phyloP scores from a whole-genome alignment of 2,113 vertebrate genomes.

The Orientallactaga bullata region DNA sequence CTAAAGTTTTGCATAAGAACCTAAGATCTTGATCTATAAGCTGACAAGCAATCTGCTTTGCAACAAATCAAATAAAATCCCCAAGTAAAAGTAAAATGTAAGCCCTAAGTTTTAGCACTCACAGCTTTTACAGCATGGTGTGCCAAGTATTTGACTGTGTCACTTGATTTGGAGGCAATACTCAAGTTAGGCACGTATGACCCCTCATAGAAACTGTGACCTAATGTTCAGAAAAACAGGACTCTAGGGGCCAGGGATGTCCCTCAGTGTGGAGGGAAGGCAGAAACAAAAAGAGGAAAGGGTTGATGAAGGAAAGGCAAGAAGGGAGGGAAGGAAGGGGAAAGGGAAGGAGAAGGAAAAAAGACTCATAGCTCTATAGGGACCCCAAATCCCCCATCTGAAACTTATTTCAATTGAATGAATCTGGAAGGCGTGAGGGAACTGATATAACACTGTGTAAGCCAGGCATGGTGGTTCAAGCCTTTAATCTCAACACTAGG shows the following conservation, averaged over 20 bases:
- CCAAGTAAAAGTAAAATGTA: conserved; percentile 31
- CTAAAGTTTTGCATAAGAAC: conserved; percentile 45
- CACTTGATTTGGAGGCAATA: background rate
- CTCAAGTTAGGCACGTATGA: background rate
- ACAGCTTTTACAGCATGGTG: background rate
- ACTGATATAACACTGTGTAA: background rate
- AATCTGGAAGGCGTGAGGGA: background rate
- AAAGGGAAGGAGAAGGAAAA: background rate
- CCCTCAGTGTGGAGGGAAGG: background rate
- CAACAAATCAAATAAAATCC: conserved; percentile 51
- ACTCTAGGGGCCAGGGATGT: background rate
- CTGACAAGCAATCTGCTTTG: background rate
- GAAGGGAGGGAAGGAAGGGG: background rate
- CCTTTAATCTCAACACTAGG: too few relatives aligned
- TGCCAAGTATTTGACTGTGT: background rate
- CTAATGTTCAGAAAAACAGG: background rate
- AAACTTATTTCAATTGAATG: background rate
- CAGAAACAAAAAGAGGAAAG: too few relatives aligned
- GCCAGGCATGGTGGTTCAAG: too few relatives aligned
- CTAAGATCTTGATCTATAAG: conserved; percentile 16
- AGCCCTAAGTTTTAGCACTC: background rate
- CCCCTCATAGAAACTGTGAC: background rate
- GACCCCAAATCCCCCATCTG: background rate
- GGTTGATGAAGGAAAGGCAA: background rate
- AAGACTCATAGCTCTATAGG: background rate